phyloP scores from a whole-genome alignment of 2,113 vertebrate species.

The Meleagris gallopavo region DNA sequence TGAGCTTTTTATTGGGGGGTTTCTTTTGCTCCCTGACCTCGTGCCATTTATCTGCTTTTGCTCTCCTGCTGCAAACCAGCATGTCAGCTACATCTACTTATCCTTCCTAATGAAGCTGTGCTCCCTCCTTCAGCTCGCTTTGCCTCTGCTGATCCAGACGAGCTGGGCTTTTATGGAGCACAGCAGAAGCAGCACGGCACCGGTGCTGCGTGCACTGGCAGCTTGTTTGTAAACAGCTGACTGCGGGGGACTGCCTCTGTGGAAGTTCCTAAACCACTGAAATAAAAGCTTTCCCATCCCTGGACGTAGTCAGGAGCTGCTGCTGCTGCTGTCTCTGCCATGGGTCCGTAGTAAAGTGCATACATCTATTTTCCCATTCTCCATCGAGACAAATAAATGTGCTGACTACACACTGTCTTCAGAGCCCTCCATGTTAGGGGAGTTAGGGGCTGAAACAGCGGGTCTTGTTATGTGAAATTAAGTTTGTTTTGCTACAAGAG shows the following conservation, averaged over 20 bases:
- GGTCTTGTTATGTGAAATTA: background rate
- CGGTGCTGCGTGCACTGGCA: background rate
- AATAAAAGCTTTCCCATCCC: background rate
- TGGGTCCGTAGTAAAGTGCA: background rate
- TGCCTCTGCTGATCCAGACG: constrained; percentile 40
- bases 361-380: background rate
- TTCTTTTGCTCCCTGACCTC: constrained; percentile 22
- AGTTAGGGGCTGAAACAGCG: background rate
- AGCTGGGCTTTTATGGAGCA: constrained; percentile 4
- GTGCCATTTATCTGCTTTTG: constrained; percentile 27
- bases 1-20: constrained; percentile 36
- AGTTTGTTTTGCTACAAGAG: background rate
- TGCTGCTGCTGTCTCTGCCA: background rate
- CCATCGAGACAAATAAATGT: background rate
- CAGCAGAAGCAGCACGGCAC: background rate
- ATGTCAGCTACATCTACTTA: background rate
- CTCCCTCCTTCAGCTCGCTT: constrained; percentile 15
- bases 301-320: background rate
- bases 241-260: background rate
- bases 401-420: background rate
- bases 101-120: constrained; percentile 22
- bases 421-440: background rate
- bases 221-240: background rate
- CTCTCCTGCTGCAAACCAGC: background rate
- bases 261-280: background rate